These are phyloP conservation scores for Listronotus oregonensis DNA, from an alignment of 1,140 invertebrate genomes.

Conservation along the genomic window DNA sequence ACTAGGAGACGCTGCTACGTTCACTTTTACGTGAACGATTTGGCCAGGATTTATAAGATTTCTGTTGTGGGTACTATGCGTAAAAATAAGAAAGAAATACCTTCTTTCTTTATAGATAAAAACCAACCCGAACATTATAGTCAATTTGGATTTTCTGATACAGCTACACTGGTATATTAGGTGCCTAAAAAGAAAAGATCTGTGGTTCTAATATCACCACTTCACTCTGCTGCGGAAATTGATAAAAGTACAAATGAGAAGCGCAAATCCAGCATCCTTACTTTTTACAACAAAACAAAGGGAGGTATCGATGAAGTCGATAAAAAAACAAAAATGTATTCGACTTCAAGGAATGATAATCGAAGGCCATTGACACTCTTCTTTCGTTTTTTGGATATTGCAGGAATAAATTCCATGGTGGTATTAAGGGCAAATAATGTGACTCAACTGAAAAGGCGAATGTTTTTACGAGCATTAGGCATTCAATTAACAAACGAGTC, in stretches of 20 bases:
- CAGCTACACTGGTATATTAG: conserved; percentile 46
- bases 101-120: conserved; percentile 44
- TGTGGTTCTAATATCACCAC: conserved; percentile 49
- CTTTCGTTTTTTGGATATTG: conserved; percentile 42
- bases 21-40: conserved; percentile 38
- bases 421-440: conserved; percentile 44
- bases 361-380: conserved; percentile 42
- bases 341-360: conserved; percentile 44
- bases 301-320: conserved; percentile 45
- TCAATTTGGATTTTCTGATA: conserved; percentile 48
- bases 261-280: conserved; percentile 48
- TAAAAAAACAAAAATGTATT: conserved; percentile 45
- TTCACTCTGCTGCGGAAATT: conserved; percentile 49
- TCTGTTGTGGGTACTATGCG: conserved; percentile 51
- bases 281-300: conserved; percentile 50
- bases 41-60: conserved; percentile 46
- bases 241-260: conserved; percentile 36
- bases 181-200: conserved; percentile 51
- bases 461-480: conserved; percentile 40
- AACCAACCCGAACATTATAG: conserved; percentile 30
- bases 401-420: conserved; percentile 45
- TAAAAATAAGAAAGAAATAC: conserved; percentile 56
- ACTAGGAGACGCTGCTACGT: conserved; percentile 35
- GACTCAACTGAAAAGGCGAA: background rate
- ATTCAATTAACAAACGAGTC: conserved; percentile 44